Evolutionary conservation across 1,140 invertebrate species (phyloP).

Genomic region (Callitettix versicolor): DNA sequence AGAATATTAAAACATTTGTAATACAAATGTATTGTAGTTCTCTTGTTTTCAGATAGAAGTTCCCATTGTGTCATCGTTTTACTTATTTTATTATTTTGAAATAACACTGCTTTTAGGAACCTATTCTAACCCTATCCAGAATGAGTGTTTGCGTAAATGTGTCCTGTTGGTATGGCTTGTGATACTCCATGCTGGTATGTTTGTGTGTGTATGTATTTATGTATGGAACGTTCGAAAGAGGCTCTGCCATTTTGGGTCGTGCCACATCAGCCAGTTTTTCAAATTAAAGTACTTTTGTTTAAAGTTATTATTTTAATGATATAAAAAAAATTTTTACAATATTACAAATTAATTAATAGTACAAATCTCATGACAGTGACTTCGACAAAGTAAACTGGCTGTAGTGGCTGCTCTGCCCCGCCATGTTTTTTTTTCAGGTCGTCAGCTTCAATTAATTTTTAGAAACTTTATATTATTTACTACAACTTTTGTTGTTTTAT

Average conservation of each 20-base stretch:
- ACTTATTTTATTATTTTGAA: too few relatives aligned
- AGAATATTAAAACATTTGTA: too few relatives aligned
- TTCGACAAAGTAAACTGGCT: constrained; percentile 3
- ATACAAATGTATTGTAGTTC: too few relatives aligned
- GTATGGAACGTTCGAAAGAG: background rate
- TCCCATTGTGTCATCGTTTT: too few relatives aligned
- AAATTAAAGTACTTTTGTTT: too few relatives aligned
- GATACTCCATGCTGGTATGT: background rate
- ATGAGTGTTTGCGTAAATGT: too few relatives aligned
- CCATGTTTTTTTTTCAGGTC: constrained; percentile 4
- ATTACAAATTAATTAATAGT: too few relatives aligned
- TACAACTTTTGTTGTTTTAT: background rate
- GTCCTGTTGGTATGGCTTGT: too few relatives aligned
- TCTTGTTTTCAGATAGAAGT: too few relatives aligned
- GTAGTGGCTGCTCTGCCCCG: constrained; percentile 4
- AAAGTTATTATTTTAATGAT: too few relatives aligned
- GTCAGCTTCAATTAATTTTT: background rate
- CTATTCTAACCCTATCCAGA: background rate
- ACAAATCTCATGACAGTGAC: background rate
- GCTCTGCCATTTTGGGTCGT: constrained; percentile 13
- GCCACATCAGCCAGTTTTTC: constrained; percentile 9
- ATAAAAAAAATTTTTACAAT: too few relatives aligned
- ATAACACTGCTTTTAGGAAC: background rate
- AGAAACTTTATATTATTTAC: background rate
- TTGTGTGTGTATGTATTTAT: background rate